Conservation (phyloP, 2,888 invertebrate genomes). For the Patella depressa region DNA sequence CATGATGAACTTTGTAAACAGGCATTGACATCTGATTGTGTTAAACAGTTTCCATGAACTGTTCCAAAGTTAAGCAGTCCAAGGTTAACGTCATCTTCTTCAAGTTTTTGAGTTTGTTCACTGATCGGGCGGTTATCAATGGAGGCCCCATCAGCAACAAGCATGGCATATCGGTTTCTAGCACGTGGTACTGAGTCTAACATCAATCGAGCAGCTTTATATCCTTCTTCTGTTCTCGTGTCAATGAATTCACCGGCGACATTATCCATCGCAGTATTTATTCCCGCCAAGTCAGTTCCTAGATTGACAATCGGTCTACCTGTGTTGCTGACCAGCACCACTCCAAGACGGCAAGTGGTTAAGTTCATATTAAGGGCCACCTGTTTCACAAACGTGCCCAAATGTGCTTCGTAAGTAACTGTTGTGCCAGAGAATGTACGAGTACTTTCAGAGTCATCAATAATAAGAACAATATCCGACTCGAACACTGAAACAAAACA, state of each 20-base stretch:
- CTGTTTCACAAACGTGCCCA: background rate
- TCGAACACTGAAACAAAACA: too few relatives aligned
- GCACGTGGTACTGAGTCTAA: background rate
- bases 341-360: background rate
- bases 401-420: background rate
- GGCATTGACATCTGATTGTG: background rate
- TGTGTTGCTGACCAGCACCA: background rate
- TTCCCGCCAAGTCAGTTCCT: background rate
- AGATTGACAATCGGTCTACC: background rate
- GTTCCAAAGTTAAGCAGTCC: background rate
- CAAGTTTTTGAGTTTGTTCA: background rate
- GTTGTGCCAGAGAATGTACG: background rate
- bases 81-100: background rate
- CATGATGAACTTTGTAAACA: background rate
- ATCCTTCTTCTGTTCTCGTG: background rate
- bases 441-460: slow-evolving; percentile 1
- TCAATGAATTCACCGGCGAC: background rate
- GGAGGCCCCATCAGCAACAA: background rate
- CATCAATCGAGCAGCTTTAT: background rate
- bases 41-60: background rate
- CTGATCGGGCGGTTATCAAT: background rate
- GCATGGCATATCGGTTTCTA: background rate
- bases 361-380: background rate
- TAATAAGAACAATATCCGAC: background rate
- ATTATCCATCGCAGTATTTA: background rate